A percentile compares a stretch with the other conserved stretches of the same genome.
Conservation (phyloP, 1,140 invertebrate species). For the Trichoplusia ni region DNA sequence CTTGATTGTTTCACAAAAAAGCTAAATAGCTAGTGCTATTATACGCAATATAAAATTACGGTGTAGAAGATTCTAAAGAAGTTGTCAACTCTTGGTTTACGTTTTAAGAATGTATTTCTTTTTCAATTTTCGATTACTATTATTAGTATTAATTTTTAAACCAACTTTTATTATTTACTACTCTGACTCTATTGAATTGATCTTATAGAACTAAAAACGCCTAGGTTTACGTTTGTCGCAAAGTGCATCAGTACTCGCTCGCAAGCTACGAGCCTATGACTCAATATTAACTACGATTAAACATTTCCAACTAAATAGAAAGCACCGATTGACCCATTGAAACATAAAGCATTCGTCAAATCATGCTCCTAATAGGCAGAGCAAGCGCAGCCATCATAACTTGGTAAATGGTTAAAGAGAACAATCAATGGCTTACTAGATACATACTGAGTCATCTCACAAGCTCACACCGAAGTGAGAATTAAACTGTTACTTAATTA, state of each 20-base stretch:
- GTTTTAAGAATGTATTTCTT: too few relatives aligned
- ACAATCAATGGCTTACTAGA: slow-evolving; percentile 34
- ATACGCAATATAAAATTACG: too few relatives aligned
- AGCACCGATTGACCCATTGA: slow-evolving; percentile 49
- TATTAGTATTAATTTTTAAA: too few relatives aligned
- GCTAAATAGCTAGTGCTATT: too few relatives aligned
- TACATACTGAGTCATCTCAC: slow-evolving; percentile 15
- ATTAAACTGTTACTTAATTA: slow-evolving; percentile 20
- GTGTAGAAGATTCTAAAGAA: too few relatives aligned
- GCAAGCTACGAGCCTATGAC: background rate
- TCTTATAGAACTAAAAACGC: too few relatives aligned
- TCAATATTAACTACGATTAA: background rate
- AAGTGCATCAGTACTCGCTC: background rate
- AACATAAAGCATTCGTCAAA: slow-evolving; percentile 49
- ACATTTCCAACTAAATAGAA: slow-evolving; percentile 43
- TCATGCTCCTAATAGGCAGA: slow-evolving; percentile 67
- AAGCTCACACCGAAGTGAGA: background rate
- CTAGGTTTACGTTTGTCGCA: too few relatives aligned
- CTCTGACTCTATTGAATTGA: too few relatives aligned
- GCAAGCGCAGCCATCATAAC: slow-evolving; percentile 39
- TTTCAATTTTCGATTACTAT: too few relatives aligned
- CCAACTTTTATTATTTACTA: too few relatives aligned
- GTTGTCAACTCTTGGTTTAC: too few relatives aligned
- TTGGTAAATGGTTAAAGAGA: slow-evolving; percentile 12
- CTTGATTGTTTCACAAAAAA: too few relatives aligned